Evolutionary conservation across 2,888 invertebrate genomes (phyloP), one percentile per base, ranked within the genome.

Genomic region (Sthenelais limicola): DNA sequence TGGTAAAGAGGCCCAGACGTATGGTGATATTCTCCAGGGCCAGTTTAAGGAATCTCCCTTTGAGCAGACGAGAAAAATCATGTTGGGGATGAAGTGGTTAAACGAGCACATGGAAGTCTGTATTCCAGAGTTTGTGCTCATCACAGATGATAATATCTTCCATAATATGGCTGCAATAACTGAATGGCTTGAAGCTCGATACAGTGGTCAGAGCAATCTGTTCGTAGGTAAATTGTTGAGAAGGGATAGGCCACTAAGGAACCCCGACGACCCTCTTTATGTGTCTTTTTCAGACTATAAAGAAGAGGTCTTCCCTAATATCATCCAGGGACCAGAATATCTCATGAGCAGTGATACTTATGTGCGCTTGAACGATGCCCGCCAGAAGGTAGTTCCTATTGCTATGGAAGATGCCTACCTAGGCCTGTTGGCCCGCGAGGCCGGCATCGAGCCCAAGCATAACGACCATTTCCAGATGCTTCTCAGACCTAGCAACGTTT

Each of bases 361-460:
- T 15, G 26, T 48, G 15, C 52, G 28, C n/a, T 24, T 79, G 18
- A 32, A 28, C 24, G 26, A 71, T 5, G 71, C 58, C 9, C 35
- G 35, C 12, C 15, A 33, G 15, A 30, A 35, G 15, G 77, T 77
- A 4, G 71, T 56, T 7, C 76, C 75, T 0, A 73, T 80, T 33
- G 72, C 75, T 9, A 70, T 77, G 71, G 80, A 80, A 38, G 80
- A 80, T 24, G 79, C 74, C 21, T 80, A 75, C 48, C 30, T 80
- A 4, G 79, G 77, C 5, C 47, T 80, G 12, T 51, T 80, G 30
- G 77, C 77, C 1, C 56, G 62, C 9, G 70, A 62, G 35, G 73
- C 73, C 1, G 68, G 52, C 5, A 68, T 80, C 26, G 3, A 24
- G 5, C 78, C 80, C 3, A 47, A 15, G 18, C 75, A 80, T 51